Base-by-base conservation (phyloP, 2,113 vertebrate species). In the Noturus placidus region DNA sequence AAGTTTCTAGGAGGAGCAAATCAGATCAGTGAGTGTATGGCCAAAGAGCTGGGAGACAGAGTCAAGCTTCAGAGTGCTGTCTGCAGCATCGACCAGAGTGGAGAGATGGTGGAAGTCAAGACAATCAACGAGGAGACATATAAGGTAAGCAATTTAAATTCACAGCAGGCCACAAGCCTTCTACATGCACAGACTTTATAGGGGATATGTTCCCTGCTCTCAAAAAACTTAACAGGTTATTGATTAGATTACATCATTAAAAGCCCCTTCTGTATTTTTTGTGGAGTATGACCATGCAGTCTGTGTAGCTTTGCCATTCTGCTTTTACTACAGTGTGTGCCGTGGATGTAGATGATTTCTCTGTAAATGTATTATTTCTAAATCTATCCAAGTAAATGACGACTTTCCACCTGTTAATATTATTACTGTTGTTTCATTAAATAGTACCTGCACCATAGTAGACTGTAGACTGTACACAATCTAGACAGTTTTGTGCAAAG, bases 1-100 rank as follows among this genome's bases (percentile, higher is more conserved):
- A 99, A 99, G 90, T 99, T 99, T 94, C 87, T 95, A 4, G 98
- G 98, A 1, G 98, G 98, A 52, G 94, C 97, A n/a, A 91, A 94
- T 90, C 98, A 99, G 94, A 97, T 99, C 93, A 97, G 96, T 33
- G 97, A 98, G 90, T 91, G 88, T 88, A 97, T 99, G 86, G 96
- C 96, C 92, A 93, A 91, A 15, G 94, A 94, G 88, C 95, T 99
- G 79, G 97, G 96, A 0, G 94, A 96, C 3, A 92, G 91, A 0
- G 97, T 99, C 78, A 97, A 97, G 90, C 92, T 99, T 90, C 83
- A 95, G 90, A 97, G 96, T 3, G 96, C 98, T 0, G 98, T 99
- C 8, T 87, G 91, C 88, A 94, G 93, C 87, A 95, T 99, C 17
- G 96, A 98, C 93, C 98, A 99, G 93, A 94, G 87, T 0, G 94